phyloP scores from a whole-genome alignment of 2,113 vertebrate genomes.

The Labrus mixtus region DNA sequence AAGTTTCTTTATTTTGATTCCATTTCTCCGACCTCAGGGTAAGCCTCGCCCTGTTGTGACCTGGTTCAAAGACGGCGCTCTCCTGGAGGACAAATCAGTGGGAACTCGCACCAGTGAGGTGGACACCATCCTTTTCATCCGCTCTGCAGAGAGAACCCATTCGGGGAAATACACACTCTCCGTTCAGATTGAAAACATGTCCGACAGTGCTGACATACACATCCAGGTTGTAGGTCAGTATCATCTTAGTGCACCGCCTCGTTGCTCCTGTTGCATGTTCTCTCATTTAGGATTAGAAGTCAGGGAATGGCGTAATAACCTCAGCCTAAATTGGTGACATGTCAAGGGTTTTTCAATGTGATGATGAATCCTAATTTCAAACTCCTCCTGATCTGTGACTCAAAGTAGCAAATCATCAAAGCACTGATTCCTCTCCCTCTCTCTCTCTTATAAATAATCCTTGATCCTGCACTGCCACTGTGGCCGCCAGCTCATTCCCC shows the following conservation, averaged over 20 bases:
- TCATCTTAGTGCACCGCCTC: not conserved
- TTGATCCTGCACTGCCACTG: slow-evolving; percentile 47
- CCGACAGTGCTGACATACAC: slow-evolving; percentile 84
- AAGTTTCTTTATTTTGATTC: not conserved
- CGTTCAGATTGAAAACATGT: slow-evolving; percentile 89
- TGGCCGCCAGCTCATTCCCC: slow-evolving; percentile 58
- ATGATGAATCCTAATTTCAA: slow-evolving; percentile 77
- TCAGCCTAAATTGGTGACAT: slow-evolving; percentile 63
- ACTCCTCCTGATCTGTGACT: slow-evolving; percentile 51
- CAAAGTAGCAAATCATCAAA: slow-evolving; percentile 73
- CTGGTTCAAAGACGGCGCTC: slow-evolving; percentile 87
- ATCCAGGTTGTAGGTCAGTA: slow-evolving; percentile 90
- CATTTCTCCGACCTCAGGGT: slow-evolving; percentile 78
- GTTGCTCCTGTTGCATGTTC: slow-evolving; percentile 3
- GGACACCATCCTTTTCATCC: slow-evolving; percentile 91
- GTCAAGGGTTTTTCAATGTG: slow-evolving; percentile 51
- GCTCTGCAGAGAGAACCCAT: slow-evolving; percentile 84
- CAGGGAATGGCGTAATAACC: slow-evolving; percentile 42
- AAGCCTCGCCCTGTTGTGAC: slow-evolving; percentile 89
- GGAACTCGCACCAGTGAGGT: slow-evolving; percentile 83
- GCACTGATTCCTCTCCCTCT: slow-evolving; percentile 50
- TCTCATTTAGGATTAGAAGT: slow-evolving; percentile 34
- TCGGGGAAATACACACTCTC: slow-evolving; percentile 88
- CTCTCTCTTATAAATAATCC: slow-evolving; percentile 62
- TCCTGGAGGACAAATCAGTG: slow-evolving; percentile 83